Percentiles rank a stretch among this genome's conserved stretches.
phyloP scores from a whole-genome alignment of 2,888 invertebrate species.

The Baronia brevicornis region DNA sequence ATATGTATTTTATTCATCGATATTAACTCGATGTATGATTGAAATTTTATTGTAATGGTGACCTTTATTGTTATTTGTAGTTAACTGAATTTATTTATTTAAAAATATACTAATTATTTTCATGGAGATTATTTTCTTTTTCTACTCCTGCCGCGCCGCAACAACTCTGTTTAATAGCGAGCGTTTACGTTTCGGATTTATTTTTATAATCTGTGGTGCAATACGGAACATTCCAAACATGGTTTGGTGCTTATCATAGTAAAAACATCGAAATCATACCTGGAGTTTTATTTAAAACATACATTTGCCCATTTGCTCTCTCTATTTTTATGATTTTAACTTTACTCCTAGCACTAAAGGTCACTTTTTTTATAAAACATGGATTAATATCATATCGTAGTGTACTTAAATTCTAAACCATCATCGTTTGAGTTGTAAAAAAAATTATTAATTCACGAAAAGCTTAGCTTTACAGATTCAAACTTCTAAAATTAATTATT shows the following conservation, averaged over 20 bases:
- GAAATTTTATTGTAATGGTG: slow-evolving; percentile 52
- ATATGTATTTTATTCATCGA: slow-evolving; percentile 17
- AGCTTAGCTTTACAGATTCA: slow-evolving; percentile 30
- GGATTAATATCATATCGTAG: slow-evolving; percentile 17
- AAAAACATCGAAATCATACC: slow-evolving; percentile 56
- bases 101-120: slow-evolving; percentile 24
- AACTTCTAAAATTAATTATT: slow-evolving; percentile 42
- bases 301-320: slow-evolving; percentile 48
- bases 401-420: slow-evolving; percentile 29
- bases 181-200: slow-evolving; percentile 39
- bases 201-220: slow-evolving; percentile 64
- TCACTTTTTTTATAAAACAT: slow-evolving; percentile 49
- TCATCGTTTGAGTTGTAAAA: slow-evolving; percentile 12
- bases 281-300: slow-evolving; percentile 56
- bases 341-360: slow-evolving; percentile 43
- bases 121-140: slow-evolving; percentile 28
- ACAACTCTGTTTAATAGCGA: slow-evolving; percentile 32
- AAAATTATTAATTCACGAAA: slow-evolving; percentile 20
- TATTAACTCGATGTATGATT: slow-evolving; percentile 17
- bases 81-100: slow-evolving; percentile 51
- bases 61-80: slow-evolving; percentile 60
- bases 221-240: slow-evolving; percentile 73
- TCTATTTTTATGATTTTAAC: slow-evolving; percentile 24
- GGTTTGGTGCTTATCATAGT: slow-evolving; percentile 72
- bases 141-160: slow-evolving; percentile 25